Base-by-base conservation (phyloP, 2,797 vertebrate species). In the Pangasius macronema region DNA sequence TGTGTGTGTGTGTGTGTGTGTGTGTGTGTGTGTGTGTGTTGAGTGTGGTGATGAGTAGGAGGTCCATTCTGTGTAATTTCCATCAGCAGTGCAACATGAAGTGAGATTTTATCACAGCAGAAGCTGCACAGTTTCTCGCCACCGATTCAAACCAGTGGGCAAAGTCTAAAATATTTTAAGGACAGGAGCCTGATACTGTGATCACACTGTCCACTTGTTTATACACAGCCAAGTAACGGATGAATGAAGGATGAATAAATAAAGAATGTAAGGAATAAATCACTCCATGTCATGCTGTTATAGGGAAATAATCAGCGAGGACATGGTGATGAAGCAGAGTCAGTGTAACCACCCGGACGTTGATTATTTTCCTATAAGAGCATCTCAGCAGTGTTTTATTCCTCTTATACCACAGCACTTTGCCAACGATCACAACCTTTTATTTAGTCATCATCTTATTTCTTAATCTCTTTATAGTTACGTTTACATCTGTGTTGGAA, bases 11-110 rank as follows among this genome's bases (percentile, higher is more conserved):
- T 20, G 27, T 16, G 14, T 76, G 75, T 79, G 30, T 59, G 77
- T 46, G 27, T 16, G 16, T 77, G 51, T 80, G 30, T 57, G 76
- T 55, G 51, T 79, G 76, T 53, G 49, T 75, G 75, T 36, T 57
- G 53, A n/a, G 59, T 22, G 39, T 46, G 39, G 27, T 84, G 73
- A 33, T 68, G 82, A 51, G 79, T 61, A 42, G 79, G 79, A 42
- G 36, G 57, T 81, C 79, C 46, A 81, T 81, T 81, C 79, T 42
- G 79, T 81, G 57, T 81, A 14, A 81, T 63, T 81, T 82, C 61
- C 59, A 67, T 82, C 81, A 67, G 81, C 61, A 22, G 16, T 51
- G 61, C 51, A 82, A 82, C 14, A 82, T 63, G 59, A 82, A 49
- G 59, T 46, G 80, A 83, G 81, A 83, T 83, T 65, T 67, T 30